phyloP scores from a whole-genome alignment of 2,113 vertebrate genomes.

The Tichodroma muraria region DNA sequence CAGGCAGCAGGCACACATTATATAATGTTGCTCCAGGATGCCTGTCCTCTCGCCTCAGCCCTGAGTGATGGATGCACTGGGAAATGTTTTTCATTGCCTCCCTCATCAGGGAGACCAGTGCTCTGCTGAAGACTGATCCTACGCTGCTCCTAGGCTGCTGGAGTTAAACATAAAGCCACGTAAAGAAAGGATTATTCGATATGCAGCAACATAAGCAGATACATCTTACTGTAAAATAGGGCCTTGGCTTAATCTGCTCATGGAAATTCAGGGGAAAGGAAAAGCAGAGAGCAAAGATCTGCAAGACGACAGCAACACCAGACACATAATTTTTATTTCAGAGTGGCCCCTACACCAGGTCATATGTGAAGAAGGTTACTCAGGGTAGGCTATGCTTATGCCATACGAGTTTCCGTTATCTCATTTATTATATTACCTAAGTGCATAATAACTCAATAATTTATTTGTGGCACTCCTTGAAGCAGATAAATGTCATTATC shows the following conservation, averaged over 20 bases:
- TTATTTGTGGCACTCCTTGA: not conserved
- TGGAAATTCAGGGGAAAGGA: not conserved
- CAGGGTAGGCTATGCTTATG: not conserved
- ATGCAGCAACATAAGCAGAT: not conserved
- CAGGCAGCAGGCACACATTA: not conserved
- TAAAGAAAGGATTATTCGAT: not conserved
- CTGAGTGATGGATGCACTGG: not conserved
- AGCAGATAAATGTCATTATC: not conserved
- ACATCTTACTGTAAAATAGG: not conserved
- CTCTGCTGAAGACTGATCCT: not conserved
- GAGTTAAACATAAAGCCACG: not conserved
- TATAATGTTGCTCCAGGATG: not conserved
- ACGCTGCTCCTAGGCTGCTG: not conserved
- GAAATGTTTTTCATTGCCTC: constrained; percentile 1
- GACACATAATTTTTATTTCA: not conserved
- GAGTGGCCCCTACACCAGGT: not conserved
- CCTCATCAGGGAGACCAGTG: not conserved
- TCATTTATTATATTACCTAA: not conserved
- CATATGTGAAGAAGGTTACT: not conserved
- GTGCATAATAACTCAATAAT: not conserved
- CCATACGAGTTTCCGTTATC: not conserved
- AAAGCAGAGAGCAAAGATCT: not conserved
- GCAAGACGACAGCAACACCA: not conserved
- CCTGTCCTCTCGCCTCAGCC: not conserved
- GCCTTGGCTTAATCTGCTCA: not conserved